Conservation (phyloP, 2,797 vertebrate genomes). For the Eleutherodactylus coqui region DNA sequence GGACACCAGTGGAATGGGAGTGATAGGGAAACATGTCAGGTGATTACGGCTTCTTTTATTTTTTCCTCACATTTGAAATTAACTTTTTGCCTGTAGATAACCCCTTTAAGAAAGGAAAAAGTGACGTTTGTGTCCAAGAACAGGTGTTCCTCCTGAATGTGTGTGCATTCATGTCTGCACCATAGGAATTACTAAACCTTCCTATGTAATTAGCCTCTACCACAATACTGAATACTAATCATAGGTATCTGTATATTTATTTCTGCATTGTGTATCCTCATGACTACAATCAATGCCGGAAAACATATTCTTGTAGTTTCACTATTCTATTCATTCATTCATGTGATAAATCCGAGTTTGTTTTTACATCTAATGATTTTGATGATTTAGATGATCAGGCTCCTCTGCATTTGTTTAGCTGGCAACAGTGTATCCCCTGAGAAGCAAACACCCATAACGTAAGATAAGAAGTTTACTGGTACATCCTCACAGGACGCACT, state of each 20-base stretch:
- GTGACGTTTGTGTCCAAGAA: too few relatives aligned
- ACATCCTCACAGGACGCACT: constrained; percentile 66
- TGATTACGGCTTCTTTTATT: too few relatives aligned
- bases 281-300: background rate
- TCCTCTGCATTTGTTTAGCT: constrained; percentile 65
- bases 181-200: background rate
- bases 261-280: background rate
- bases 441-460: constrained; percentile 64
- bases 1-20: too few relatives aligned
- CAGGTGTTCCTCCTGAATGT: background rate
- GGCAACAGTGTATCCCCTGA: constrained; percentile 74
- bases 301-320: background rate
- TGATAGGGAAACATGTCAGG: too few relatives aligned
- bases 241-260: background rate
- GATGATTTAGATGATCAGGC: background rate
- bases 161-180: too few relatives aligned
- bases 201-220: background rate
- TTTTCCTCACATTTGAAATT: too few relatives aligned
- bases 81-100: too few relatives aligned
- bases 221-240: background rate
- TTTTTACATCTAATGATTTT: background rate
- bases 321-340: background rate
- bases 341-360: background rate
- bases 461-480: constrained; percentile 63
- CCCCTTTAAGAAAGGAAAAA: too few relatives aligned